Base-by-base conservation (phyloP, 2,113 vertebrate species). In the Pontoporia blainvillei region DNA sequence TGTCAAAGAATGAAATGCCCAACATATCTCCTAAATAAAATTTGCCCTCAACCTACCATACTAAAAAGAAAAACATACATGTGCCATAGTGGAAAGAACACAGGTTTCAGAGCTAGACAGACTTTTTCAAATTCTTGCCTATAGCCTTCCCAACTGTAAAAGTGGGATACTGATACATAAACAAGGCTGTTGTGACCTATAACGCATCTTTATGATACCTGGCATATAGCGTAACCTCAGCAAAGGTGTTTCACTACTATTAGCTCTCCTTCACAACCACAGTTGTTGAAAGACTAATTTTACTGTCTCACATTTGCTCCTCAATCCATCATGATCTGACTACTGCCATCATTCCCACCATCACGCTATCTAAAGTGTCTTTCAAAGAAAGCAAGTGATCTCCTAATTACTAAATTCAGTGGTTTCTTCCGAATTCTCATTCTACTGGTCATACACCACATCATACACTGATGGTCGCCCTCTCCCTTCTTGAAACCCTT, bases 11-110 rank as follows among this genome's bases (percentile, higher is more conserved):
- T 69, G 31, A 93, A 95, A 90, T 62, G 25, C 25, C 64, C 71
- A 79, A 86, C 20, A 39, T 76, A 97, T 83, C 69, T 94, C 23
- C 82, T 73, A 86, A 46, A 64, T 89, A 92, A 94, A 95, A 39
- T 66, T 92, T 52, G 62, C 61, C 46, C 11, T 57, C 82, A 91
- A 95, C 14, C 46, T 59, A 92, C 21, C 29, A 34, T 73, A 69
- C 21, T 71, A 67, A 83, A 87, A 82, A 96, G 59, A 59, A 88
- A 96, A 91, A 59, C 9, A 93, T 11, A 64, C n/a, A 84, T 12
- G 29, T 39, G 29, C 72, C 41, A 83, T 4, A 71, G 66, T 85
- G 57, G 49, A 84, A 94, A 96, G 34, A 96, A 91, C 17, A 78
- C 8, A 95, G 39, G 23, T 69, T 94, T 92, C 39, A 82, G 39